Percentiles rank a stretch among this genome's conserved stretches.
These are phyloP conservation scores for Salticus scenicus DNA, from an alignment of 2,888 invertebrate species.

Conservation along the genomic window DNA sequence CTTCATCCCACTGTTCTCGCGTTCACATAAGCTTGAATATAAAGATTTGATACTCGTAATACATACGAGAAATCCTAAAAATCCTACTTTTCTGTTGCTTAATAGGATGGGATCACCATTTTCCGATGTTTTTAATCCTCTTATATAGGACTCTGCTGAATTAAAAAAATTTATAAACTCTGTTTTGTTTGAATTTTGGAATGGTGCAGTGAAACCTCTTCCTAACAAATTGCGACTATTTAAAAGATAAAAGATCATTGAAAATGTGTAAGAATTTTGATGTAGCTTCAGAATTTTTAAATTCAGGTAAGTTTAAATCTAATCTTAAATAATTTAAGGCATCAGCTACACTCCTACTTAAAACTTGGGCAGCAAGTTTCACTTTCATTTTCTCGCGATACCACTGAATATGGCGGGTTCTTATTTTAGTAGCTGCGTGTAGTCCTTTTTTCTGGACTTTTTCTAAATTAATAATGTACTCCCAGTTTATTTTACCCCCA, in stretches of 20 bases:
- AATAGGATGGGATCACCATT: background rate
- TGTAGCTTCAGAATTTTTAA: slow-evolving; percentile 15
- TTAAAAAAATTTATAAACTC: background rate
- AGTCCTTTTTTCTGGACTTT: slow-evolving; percentile 32
- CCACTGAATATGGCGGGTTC: slow-evolving; percentile 7
- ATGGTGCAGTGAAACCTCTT: slow-evolving; percentile 21
- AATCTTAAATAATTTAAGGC: slow-evolving; percentile 19
- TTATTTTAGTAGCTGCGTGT: slow-evolving; percentile 23
- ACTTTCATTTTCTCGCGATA: slow-evolving; percentile 34
- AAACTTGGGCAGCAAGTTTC: slow-evolving; percentile 20
- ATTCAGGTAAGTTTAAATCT: slow-evolving; percentile 16
- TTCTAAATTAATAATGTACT: background rate
- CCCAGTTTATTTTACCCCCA: slow-evolving; percentile 3
- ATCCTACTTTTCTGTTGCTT: background rate
- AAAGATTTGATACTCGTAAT: background rate
- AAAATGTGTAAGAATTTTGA: slow-evolving; percentile 11
- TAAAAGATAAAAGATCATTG: slow-evolving; percentile 8
- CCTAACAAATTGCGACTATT: background rate
- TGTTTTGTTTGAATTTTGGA: background rate
- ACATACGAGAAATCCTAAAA: background rate
- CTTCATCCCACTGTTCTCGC: background rate
- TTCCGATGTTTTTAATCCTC: background rate
- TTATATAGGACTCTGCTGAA: background rate
- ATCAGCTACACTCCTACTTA: slow-evolving; percentile 28
- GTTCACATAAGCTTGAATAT: background rate